Evolutionary conservation across 2,888 invertebrate species (phyloP).

Genomic region (Agrochola lychnidis): DNA sequence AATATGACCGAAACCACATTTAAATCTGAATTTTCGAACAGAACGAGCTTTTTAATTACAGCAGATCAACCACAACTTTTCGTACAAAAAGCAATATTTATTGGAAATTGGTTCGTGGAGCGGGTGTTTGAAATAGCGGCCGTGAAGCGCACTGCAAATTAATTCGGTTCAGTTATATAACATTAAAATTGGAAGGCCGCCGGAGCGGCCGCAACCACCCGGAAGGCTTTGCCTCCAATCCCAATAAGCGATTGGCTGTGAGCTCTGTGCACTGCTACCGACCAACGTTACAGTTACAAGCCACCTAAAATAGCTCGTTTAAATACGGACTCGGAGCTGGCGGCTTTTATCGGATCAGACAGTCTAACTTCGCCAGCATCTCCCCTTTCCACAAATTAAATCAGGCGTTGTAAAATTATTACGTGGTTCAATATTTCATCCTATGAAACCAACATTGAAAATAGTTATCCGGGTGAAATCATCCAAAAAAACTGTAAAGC

Average conservation of each 20-base stretch:
- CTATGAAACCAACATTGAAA: constrained; percentile 21
- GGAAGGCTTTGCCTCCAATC: constrained; percentile 79
- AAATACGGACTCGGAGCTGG: constrained; percentile 74
- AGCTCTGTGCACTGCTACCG: constrained; percentile 65
- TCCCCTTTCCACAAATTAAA: constrained; percentile 59
- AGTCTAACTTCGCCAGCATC: constrained; percentile 72
- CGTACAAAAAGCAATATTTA: constrained; percentile 80
- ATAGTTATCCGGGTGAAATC: constrained; percentile 66
- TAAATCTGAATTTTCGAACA: constrained; percentile 58
- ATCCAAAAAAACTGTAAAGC: constrained; percentile 53
- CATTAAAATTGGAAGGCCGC: constrained; percentile 80
- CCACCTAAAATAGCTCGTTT: constrained; percentile 79
- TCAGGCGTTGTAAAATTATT: constrained; percentile 43
- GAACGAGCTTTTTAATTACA: constrained; percentile 80
- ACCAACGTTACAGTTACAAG: constrained; percentile 68
- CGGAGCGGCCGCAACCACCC: constrained; percentile 65
- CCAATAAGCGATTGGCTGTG: constrained; percentile 80
- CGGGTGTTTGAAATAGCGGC: constrained; percentile 75
- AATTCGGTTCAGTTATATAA: constrained; percentile 79
- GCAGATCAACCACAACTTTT: constrained; percentile 72
- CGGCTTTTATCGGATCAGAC: constrained; percentile 83
- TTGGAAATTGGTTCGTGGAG: constrained; percentile 73
- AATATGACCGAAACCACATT: constrained; percentile 67
- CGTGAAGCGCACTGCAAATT: constrained; percentile 70
- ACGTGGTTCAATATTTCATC: constrained; percentile 49